A percentile compares a stretch with the other conserved stretches of the same genome.
Evolutionary conservation across 35 echinoderm and acorn worm species (phyloP).

Genomic region (Anneissia japonica): DNA sequence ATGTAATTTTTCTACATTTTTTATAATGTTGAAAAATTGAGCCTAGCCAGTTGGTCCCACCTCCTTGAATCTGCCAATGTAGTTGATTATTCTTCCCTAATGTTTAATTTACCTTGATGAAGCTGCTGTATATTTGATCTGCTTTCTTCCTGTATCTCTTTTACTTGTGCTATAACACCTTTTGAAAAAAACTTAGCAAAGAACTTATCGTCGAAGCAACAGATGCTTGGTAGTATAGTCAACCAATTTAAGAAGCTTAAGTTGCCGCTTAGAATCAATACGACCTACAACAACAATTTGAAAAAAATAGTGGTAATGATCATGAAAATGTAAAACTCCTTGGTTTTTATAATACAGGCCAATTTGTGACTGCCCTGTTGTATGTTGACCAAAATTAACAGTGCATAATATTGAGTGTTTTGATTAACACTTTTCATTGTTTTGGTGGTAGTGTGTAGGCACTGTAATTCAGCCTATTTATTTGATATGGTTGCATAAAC

Average conservation of each 20-base stretch:
- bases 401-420: neutral
- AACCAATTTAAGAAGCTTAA: conserved; percentile 97
- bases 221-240: conserved; percentile 78
- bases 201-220: conserved; percentile 80
- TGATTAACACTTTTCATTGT: no score
- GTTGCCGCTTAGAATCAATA: conserved; percentile 96
- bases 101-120: neutral
- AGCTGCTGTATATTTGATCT: neutral
- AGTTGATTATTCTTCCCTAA: no score
- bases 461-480: no score
- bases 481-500: no score
- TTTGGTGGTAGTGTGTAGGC: no score
- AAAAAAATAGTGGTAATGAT: no score
- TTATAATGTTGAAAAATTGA: no score
- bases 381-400: neutral
- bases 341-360: neutral
- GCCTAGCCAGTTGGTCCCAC: no score
- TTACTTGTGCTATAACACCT: conserved; percentile 28
- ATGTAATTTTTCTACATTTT: no score
- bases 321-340: neutral
- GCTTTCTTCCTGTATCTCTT: conserved; percentile 62
- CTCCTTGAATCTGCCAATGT: no score
- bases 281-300: conserved; percentile 51
- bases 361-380: neutral
- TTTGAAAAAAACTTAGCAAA: conserved; percentile 57